Conservation (phyloP, 1,140 invertebrate species). For the Littorina saxatilis region DNA sequence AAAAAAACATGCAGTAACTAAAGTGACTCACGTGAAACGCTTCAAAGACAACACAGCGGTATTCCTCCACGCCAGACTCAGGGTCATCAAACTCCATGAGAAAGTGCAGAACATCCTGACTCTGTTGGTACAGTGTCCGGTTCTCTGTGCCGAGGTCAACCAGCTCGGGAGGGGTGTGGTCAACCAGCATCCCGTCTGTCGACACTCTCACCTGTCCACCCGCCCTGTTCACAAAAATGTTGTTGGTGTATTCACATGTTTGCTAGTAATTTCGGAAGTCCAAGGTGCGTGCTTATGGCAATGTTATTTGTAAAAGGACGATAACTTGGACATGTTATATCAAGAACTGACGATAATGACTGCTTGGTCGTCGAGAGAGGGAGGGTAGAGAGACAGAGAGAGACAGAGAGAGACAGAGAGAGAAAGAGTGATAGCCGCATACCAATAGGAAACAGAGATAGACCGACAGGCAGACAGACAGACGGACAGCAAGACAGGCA, state of each 20-base stretch:
- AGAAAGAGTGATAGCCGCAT: too few relatives aligned
- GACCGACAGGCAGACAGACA: background rate
- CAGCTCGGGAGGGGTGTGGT: conserved; percentile 51
- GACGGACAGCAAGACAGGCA: background rate
- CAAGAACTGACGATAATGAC: too few relatives aligned
- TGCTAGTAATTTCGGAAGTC: too few relatives aligned
- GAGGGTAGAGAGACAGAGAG: too few relatives aligned
- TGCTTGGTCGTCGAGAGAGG: too few relatives aligned
- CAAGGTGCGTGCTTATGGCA: too few relatives aligned
- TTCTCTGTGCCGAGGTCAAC: conserved; percentile 35
- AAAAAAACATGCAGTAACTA: too few relatives aligned
- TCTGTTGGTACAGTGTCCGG: conserved; percentile 37
- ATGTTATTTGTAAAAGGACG: too few relatives aligned
- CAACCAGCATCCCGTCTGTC: conserved; percentile 51
- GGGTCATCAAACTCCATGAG: conserved; percentile 49
- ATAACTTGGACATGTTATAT: too few relatives aligned
- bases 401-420: too few relatives aligned
- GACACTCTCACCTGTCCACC: conserved; percentile 15
- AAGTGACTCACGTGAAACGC: background rate
- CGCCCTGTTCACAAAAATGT: conserved; percentile 44
- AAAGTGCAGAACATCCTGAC: conserved; percentile 35
- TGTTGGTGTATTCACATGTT: too few relatives aligned
- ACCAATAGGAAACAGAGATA: background rate
- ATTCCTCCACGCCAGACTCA: conserved; percentile 54
- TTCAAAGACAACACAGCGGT: conserved; percentile 38